Evolutionary conservation across 2,113 vertebrate species (phyloP).

Genomic region (Sardina pilchardus): DNA sequence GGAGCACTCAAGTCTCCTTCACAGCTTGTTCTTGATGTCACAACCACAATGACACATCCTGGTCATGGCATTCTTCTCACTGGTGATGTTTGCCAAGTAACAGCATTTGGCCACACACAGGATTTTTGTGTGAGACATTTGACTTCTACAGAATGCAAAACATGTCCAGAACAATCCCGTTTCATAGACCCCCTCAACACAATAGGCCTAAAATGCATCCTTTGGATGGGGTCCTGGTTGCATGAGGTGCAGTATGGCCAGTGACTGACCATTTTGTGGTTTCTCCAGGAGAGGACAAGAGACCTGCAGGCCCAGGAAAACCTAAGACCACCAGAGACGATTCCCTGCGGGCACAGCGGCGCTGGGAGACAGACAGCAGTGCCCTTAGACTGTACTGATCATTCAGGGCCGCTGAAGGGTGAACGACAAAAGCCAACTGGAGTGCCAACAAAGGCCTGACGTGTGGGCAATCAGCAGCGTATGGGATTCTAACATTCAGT

Average conservation of each 20-base stretch:
- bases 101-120: neutral
- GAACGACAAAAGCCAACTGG: neutral
- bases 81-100: no score
- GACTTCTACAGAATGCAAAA: no score
- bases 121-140: no score
- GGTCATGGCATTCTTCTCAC: neutral
- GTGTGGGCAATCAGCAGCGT: neutral
- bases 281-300: constrained; percentile 50
- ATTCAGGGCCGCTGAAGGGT: neutral
- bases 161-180: neutral
- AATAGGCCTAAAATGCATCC: no score
- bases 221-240: neutral
- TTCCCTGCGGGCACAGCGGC: constrained; percentile 32
- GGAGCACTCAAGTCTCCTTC: no score
- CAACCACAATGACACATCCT: neutral
- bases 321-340: constrained; percentile 40
- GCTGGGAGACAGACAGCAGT: constrained; percentile 44
- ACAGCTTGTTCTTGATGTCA: no score
- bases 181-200: neutral
- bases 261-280: neutral
- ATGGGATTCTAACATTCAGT: no score
- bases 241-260: no score
- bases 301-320: neutral
- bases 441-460: neutral
- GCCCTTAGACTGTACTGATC: constrained; percentile 51